Evolutionary conservation across 2,113 vertebrate species (phyloP), one percentile per base, ranked within the genome.

Genomic region (Prunella himalayana): DNA sequence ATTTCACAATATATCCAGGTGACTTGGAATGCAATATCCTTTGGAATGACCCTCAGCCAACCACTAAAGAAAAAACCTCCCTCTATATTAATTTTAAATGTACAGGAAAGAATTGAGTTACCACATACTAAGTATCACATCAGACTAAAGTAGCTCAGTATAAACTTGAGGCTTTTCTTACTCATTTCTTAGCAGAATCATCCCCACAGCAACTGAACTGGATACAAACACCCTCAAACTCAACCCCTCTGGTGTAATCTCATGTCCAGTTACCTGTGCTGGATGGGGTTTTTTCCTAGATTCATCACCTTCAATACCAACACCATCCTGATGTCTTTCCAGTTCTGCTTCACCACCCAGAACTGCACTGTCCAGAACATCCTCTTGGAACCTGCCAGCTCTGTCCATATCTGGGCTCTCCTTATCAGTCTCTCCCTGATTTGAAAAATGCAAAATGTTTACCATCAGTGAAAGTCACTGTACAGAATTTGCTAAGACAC

Each of bases 341-440:
- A 82, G 33, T n/a, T 82, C 49, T 82, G 51, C 51, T 37, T 73
- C 79, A 69, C n/a, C 53, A 42, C n/a, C 18, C 28, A 65, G 77
- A 77, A 75, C 25, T 2, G 0, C 37, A 23, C 10, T 76, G 50
- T 89, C 71, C 37, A 98, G 95, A 86, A 96, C 42, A 22, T 98
- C 95, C 44, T 88, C 83, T n/a, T 80, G 89, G 47, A 82, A 25
- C 6, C 23, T 35, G 5, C 95, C 79, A 39, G 83, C 59, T 86
- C 63, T 80, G 15, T 95, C 90, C 30, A 83, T 24, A 22, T 53
- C n/a, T 28, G 95, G 94, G 25, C 88, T 94, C 15, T 86, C 65
- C 39, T 94, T 85, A 94, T 45, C 56, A 86, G n/a, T 28, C 49
- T 92, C 83, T 69, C 11, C 51, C 97, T 96, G 57, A 51, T 94